Evolutionary conservation across 2,888 invertebrate species (phyloP), one percentile per base, ranked within the genome.

Genomic region (Zaprionus lineosus): DNA sequence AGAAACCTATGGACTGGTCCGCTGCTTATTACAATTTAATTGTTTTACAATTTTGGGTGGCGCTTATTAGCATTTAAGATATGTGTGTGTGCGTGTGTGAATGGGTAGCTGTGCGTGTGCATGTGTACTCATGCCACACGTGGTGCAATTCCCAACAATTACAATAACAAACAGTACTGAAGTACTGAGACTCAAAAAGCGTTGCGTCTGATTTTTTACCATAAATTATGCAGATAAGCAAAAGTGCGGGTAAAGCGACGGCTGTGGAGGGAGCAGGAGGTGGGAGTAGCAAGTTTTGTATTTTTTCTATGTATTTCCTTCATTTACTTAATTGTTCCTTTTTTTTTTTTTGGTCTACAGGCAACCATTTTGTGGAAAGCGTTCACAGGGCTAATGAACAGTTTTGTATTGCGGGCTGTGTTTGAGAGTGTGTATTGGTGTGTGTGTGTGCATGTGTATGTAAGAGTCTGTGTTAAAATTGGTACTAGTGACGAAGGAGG

Each of bases 221-320:
- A 86, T 84, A 78, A 86, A 86, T 84, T 75, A 87, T 75, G 75
- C 75, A 87, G 87, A 84, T 87, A 84, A 87, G 82, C 76, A 44
- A 52, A 84, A 84, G 71, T 84, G 73, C 47, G 19, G 33, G 59
- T 15, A 7, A 33, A 4, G n/a, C n/a, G 24, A 8, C 19, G 19
- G 8, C 9, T 7, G 11, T 19, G 16, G 18, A 26, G 34, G 14
- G 15, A 12, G 24, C 33, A 40, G 26, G 46, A 34, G 61, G 41
- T 8, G 24, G 33, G 46, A 11, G 39, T 58, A 50, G 21, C n/a
- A 11, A 57, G 46, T 19, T 48, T 28, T 53, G 46, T 56, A 64
- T 53, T 67, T 61, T 56, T 41, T 36, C 52, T 47, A 41, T 60
- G n/a, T n/a, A n/a, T n/a, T n/a, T n/a, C n/a, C n/a, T n/a, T n/a